These are phyloP conservation scores for Varanus salvator DNA, from an alignment of 2,113 vertebrate species.

Conservation along the genomic window DNA sequence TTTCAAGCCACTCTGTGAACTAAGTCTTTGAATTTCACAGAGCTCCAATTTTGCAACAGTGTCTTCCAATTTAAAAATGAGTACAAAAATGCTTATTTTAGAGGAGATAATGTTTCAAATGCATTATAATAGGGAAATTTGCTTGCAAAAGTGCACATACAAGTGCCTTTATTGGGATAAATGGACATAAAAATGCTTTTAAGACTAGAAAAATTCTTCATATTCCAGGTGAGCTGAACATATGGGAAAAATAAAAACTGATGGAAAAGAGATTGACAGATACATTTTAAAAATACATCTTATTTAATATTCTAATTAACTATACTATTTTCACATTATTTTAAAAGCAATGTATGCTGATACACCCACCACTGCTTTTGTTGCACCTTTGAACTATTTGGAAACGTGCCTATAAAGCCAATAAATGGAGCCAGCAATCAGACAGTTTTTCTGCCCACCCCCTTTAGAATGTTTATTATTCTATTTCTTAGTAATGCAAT, in stretches of 20 bases:
- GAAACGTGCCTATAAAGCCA: constrained; percentile 13
- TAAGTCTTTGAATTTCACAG: background rate
- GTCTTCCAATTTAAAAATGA: too few species aligned
- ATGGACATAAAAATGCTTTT: too few species aligned
- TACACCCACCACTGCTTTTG: background rate
- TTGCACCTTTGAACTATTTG: constrained; percentile 16
- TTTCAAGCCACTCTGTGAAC: background rate
- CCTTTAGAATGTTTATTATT: constrained; percentile 10
- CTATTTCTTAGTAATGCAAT: constrained; percentile 1
- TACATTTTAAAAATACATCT: too few species aligned
- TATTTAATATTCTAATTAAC: too few species aligned
- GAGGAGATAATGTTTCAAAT: background rate
- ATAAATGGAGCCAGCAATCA: background rate
- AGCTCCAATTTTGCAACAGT: background rate
- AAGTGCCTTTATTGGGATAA: too few species aligned
- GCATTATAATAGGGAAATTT: background rate
- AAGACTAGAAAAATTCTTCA: too few species aligned
- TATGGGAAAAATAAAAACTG: too few species aligned
- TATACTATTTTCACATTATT: background rate
- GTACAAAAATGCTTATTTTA: too few species aligned
- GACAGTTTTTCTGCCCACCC: background rate
- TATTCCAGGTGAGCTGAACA: too few species aligned
- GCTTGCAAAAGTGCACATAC: background rate
- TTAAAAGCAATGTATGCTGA: background rate
- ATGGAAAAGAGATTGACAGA: too few species aligned